Percentiles rank a stretch among this genome's conserved stretches.
Conservation (phyloP, 2,113 vertebrate genomes). For the Protomyctophum bolini region DNA sequence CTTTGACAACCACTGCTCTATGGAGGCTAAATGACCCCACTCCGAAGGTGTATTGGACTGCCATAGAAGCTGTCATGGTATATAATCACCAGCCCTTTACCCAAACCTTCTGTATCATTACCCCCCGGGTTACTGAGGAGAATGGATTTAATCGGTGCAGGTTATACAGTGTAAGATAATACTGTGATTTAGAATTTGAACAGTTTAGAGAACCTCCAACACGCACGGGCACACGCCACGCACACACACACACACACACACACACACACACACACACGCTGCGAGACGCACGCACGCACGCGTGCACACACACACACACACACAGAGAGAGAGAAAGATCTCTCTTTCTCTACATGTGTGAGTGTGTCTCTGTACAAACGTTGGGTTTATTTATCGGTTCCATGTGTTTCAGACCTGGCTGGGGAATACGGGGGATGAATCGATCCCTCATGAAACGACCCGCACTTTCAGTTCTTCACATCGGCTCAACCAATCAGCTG, state of each 20-base stretch:
- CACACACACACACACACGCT: too few species aligned
- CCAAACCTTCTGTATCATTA: slow-evolving; percentile 28
- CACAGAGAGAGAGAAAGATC: slow-evolving; percentile 7
- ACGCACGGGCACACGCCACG: too few species aligned
- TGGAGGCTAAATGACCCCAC: neutral
- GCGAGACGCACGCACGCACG: too few species aligned
- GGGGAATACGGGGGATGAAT: slow-evolving; percentile 53
- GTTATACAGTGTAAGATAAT: slow-evolving; percentile 37
- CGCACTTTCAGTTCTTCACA: slow-evolving; percentile 46
- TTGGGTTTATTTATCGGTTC: slow-evolving; percentile 58
- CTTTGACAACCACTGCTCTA: too few species aligned
- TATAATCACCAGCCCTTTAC: slow-evolving; percentile 34
- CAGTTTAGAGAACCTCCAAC: neutral
- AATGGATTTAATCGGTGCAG: slow-evolving; percentile 16
- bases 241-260: too few species aligned
- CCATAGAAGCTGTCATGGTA: slow-evolving; percentile 22
- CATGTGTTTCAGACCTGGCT: slow-evolving; percentile 61
- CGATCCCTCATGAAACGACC: slow-evolving; percentile 63
- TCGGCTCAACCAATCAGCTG: slow-evolving; percentile 44
- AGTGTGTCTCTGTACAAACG: slow-evolving; percentile 7
- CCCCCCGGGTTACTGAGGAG: slow-evolving; percentile 28
- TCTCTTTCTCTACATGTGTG: slow-evolving; percentile 16
- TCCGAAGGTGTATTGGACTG: neutral
- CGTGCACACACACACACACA: too few species aligned
- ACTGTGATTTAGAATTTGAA: slow-evolving; percentile 1